phyloP scores from a whole-genome alignment of 2,797 vertebrate species.

The Coregonus suidteri region DNA sequence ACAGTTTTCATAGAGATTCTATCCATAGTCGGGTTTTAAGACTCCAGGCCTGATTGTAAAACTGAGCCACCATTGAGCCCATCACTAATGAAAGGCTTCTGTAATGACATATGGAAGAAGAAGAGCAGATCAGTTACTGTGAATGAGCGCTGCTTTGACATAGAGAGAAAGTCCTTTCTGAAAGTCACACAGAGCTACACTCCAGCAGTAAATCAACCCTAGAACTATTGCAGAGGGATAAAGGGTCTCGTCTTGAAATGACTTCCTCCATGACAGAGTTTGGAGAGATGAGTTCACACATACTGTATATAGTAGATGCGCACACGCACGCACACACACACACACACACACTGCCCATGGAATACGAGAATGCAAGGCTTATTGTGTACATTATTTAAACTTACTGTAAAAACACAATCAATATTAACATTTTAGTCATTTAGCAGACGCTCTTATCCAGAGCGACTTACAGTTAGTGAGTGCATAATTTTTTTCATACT shows the following conservation, averaged over 20 bases:
- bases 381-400: neutral
- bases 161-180: slow-evolving; percentile 43
- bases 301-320: neutral
- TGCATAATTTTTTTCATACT: too few species aligned
- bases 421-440: too few species aligned
- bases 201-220: slow-evolving; percentile 56
- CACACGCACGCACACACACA: slow-evolving; percentile 11
- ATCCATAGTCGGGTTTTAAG: neutral
- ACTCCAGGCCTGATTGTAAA: slow-evolving; percentile 22
- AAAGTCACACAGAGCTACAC: slow-evolving; percentile 42
- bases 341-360: neutral
- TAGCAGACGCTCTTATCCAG: too few species aligned
- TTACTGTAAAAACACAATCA: neutral
- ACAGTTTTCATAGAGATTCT: neutral
- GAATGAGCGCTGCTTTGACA: slow-evolving; percentile 58
- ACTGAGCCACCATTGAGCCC: slow-evolving; percentile 48
- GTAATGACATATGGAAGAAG: slow-evolving; percentile 56
- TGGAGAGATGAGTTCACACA: neutral
- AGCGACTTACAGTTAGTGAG: too few species aligned
- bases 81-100: slow-evolving; percentile 60
- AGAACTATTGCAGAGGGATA: slow-evolving; percentile 37
- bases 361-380: slow-evolving; percentile 42
- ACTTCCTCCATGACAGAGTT: neutral
- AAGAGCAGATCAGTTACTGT: slow-evolving; percentile 42
- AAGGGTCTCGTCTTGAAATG: neutral